phyloP scores from a whole-genome alignment of 2,113 vertebrate genomes.

The Sphaerodactylus townsendi region DNA sequence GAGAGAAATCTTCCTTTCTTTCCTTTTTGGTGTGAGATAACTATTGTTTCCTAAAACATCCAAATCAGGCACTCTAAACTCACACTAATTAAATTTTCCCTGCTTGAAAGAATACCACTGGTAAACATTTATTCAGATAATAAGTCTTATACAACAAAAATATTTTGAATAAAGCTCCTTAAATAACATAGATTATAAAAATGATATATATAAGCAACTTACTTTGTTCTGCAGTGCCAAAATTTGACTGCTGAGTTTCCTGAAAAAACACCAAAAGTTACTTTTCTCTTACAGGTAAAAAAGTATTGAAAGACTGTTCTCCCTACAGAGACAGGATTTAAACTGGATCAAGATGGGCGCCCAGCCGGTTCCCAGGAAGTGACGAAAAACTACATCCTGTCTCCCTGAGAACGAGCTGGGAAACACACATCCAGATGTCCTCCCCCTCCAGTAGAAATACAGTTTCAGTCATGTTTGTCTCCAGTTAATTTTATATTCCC shows the following conservation, averaged over 20 bases:
- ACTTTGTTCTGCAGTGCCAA: constrained; percentile 89
- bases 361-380: too few relatives aligned
- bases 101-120: constrained; percentile 2
- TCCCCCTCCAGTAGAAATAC: too few relatives aligned
- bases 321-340: too few relatives aligned
- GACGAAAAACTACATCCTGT: too few relatives aligned
- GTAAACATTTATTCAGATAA: not conserved
- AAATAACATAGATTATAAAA: not conserved
- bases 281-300: constrained; percentile 19
- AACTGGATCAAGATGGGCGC: too few relatives aligned
- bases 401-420: too few relatives aligned
- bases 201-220: constrained; percentile 50
- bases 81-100: too few relatives aligned
- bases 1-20: too few relatives aligned
- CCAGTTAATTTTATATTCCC: not conserved
- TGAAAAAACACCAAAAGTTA: constrained; percentile 62
- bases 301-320: not conserved
- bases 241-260: constrained; percentile 87
- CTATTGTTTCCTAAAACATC: too few relatives aligned
- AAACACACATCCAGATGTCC: too few relatives aligned
- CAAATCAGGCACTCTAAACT: too few relatives aligned
- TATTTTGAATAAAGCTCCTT: constrained; percentile 13
- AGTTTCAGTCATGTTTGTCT: not conserved
- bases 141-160: not conserved
- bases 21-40: too few relatives aligned